These are phyloP conservation scores for Sebastes umbrosus DNA, from an alignment of 2,797 vertebrate species.

Conservation along the genomic window DNA sequence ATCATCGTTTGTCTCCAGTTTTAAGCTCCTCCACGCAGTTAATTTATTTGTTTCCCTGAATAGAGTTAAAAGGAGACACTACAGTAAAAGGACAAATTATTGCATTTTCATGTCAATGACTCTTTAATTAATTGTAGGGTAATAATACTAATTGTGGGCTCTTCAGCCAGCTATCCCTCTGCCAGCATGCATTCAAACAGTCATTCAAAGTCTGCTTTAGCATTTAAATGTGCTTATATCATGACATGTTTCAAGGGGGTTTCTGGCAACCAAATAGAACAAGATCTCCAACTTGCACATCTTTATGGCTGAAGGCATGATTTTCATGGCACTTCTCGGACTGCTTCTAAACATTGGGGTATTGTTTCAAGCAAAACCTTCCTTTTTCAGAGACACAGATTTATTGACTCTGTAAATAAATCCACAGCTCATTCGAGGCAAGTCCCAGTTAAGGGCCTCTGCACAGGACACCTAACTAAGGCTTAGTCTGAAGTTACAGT, in stretches of 20 bases:
- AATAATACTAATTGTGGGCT: not conserved
- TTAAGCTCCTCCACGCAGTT: not conserved
- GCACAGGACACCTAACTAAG: slow-evolving; percentile 49
- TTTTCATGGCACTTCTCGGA: not conserved
- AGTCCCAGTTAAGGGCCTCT: slow-evolving; percentile 57
- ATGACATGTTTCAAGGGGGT: not conserved
- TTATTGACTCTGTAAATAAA: slow-evolving; percentile 63
- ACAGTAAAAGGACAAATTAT: not conserved
- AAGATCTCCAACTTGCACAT: not conserved
- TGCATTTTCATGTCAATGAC: not conserved
- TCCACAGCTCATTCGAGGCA: slow-evolving; percentile 26
- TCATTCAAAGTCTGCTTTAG: not conserved
- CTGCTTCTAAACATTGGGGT: slow-evolving; percentile 5
- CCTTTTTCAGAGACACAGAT: slow-evolving; percentile 35
- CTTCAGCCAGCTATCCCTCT: not conserved
- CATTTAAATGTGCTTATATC: not conserved
- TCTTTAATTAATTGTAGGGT: not conserved
- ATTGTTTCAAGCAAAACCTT: slow-evolving; percentile 44
- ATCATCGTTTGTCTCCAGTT: not conserved
- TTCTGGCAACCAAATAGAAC: not conserved
- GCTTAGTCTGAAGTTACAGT: slow-evolving; percentile 53
- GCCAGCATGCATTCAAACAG: not conserved
- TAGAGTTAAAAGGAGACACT: not conserved
- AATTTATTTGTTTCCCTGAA: not conserved
- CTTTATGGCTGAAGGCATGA: not conserved